Evolutionary conservation across 2,113 vertebrate species (phyloP), one percentile per base, ranked within the genome.

Genomic region (Sebastes fasciatus): DNA sequence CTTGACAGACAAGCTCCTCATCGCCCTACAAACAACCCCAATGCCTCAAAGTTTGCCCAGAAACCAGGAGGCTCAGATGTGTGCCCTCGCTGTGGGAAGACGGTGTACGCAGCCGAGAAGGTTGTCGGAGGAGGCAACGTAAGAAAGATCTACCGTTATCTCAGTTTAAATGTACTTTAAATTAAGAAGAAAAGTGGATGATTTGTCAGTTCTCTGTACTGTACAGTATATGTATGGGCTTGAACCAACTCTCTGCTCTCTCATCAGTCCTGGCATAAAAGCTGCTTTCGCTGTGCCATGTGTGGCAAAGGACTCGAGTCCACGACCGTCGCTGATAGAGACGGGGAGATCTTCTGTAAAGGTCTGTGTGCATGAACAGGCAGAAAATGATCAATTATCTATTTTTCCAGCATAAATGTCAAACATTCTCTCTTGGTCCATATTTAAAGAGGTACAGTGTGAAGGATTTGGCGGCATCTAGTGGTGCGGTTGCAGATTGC

Each of bases 261-360:
- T 49, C 58, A 17, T 64, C 92, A 99, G 98, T 96, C 97, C 74
- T 99, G 98, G 98, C 98, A 99, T 83, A 99, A 98, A 91, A 86
- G 94, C 78, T 99, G 98, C 91, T 99, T 99, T 94, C 97, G 98
- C 43, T 99, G 98, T 61, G 97, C 97, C 80, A 99, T 97, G 74
- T 99, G 98, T 64, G 98, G 98, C 58, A 99, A 99, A 93, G 96
- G 98, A 72, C 94, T 99, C 74, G 98, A 99, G 95, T 99, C 98
- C 45, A 99, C 98, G 68, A 99, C 98, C 49, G 84, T 99, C 80
- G 97, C 98, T 0, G 98, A 99, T 89, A 97, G 97, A 90, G 98
- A 99, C 0, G 98, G 98, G 8, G 98, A 99, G 86, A 97, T 99
- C 86, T 99, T 96, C 93, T 99, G 98, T 93, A 99, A 99, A 97